Evolutionary conservation across 2,797 vertebrate genomes (phyloP).

Genomic region (Gila robusta): DNA sequence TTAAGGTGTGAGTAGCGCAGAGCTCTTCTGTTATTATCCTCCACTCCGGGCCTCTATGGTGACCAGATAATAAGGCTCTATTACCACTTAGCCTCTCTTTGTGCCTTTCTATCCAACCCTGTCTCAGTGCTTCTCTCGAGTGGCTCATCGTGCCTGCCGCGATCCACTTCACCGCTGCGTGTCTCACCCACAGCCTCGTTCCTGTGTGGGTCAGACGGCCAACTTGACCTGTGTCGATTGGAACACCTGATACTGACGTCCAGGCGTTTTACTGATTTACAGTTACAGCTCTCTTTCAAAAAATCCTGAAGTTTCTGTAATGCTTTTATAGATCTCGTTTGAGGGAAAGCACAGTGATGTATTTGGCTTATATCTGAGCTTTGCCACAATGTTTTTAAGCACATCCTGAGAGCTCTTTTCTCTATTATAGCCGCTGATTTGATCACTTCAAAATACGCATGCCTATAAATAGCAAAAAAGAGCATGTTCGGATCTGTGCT

Average conservation of each 20-base stretch:
- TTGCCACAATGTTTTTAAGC: conserved; percentile 35
- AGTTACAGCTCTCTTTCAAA: conserved; percentile 45
- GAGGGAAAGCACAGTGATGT: conserved; percentile 27
- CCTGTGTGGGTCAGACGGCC: conserved; percentile 72
- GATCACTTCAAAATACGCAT: conserved; percentile 60
- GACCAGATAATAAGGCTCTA: conserved; percentile 78
- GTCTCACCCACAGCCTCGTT: conserved; percentile 70
- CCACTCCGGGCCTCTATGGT: conserved; percentile 70
- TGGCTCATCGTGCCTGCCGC: conserved; percentile 76
- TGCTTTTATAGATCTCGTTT: conserved; percentile 51
- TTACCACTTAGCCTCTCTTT: conserved; percentile 73
- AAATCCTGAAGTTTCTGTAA: conserved; percentile 50
- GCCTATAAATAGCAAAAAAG: conserved; percentile 55
- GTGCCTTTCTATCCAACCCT: conserved; percentile 51
- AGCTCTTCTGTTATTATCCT: conserved; percentile 68
- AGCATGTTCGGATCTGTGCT: conserved; percentile 63
- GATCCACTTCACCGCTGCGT: conserved; percentile 68
- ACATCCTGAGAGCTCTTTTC: conserved; percentile 52
- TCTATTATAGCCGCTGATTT: conserved; percentile 53
- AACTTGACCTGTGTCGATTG: conserved; percentile 78
- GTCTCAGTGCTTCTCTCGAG: conserved; percentile 74
- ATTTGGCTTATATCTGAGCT: conserved; percentile 26
- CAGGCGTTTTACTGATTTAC: conserved; percentile 58
- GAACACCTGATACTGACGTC: conserved; percentile 71
- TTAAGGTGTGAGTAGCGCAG: conserved; percentile 56